Percentiles rank a stretch among this genome's conserved stretches.
These are phyloP conservation scores for Scaptomyza graminum DNA, from an alignment of 1,140 invertebrate genomes.

Conservation along the genomic window DNA sequence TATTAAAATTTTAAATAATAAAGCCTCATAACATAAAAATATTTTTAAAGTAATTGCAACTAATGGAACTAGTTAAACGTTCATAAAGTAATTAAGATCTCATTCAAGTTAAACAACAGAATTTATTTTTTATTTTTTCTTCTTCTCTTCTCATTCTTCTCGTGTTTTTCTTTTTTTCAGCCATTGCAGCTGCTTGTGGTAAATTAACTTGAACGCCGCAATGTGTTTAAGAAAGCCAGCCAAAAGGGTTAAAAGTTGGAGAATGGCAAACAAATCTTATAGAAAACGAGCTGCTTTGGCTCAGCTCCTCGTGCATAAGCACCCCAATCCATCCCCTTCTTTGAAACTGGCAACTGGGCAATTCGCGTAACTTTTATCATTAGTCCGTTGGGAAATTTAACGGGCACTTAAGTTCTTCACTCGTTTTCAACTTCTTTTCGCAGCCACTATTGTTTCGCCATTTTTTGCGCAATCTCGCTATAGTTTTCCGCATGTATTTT, in stretches of 20 bases:
- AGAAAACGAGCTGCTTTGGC: constrained; percentile 51
- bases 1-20: constrained; percentile 31
- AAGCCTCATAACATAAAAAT: constrained; percentile 28
- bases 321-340: not conserved
- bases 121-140: constrained; percentile 45
- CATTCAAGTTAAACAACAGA: constrained; percentile 51
- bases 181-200: constrained; percentile 57
- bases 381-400: constrained; percentile 81
- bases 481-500: constrained; percentile 34
- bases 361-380: constrained; percentile 80
- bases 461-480: constrained; percentile 46
- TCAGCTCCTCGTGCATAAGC: not conserved
- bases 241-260: constrained; percentile 58
- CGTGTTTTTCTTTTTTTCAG: constrained; percentile 1
- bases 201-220: constrained; percentile 79
- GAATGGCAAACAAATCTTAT: constrained; percentile 27
- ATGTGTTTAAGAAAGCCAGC: constrained; percentile 62
- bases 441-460: constrained; percentile 73
- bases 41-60: constrained; percentile 64
- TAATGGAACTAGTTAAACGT: constrained; percentile 67
- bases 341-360: constrained; percentile 35
- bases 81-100: constrained; percentile 68
- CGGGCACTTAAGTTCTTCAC: constrained; percentile 79
- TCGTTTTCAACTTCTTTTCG: constrained; percentile 74
- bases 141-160: no score